phyloP scores from a whole-genome alignment of 2,888 invertebrate species.

The Sarcophaga rosellei region DNA sequence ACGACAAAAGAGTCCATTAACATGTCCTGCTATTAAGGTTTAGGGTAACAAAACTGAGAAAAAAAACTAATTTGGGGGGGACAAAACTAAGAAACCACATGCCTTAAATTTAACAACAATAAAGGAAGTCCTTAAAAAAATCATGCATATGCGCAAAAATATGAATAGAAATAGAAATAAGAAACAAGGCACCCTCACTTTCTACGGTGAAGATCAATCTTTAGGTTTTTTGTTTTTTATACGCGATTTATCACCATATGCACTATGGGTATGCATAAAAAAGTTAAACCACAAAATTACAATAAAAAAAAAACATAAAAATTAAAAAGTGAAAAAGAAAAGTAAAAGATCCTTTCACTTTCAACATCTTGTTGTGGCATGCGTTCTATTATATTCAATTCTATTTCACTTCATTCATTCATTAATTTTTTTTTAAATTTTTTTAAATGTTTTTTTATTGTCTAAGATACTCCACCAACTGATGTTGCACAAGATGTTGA shows the following conservation, averaged over 20 bases:
- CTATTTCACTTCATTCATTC: slow-evolving; percentile 9
- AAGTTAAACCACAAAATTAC: slow-evolving; percentile 58
- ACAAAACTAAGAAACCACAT: slow-evolving; percentile 66
- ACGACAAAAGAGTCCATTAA: slow-evolving; percentile 55
- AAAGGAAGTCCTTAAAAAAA: slow-evolving; percentile 67
- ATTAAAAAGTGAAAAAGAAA: slow-evolving; percentile 27
- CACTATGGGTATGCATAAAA: slow-evolving; percentile 63
- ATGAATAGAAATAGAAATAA: too few relatives aligned
- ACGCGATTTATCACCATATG: slow-evolving; percentile 68
- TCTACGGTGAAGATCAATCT: slow-evolving; percentile 24
- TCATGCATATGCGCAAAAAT: slow-evolving; percentile 73
- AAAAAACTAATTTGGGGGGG: slow-evolving; percentile 54
- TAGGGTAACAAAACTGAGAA: slow-evolving; percentile 61
- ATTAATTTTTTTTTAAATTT: slow-evolving; percentile 32
- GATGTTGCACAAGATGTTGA: slow-evolving; percentile 66
- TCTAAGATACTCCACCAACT: slow-evolving; percentile 58
- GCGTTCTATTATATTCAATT: slow-evolving; percentile 39
- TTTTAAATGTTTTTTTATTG: slow-evolving; percentile 40
- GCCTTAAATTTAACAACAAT: slow-evolving; percentile 42
- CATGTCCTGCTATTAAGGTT: slow-evolving; percentile 56
- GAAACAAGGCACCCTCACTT: slow-evolving; percentile 71
- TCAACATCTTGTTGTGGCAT: slow-evolving; percentile 67
- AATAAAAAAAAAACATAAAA: slow-evolving; percentile 16
- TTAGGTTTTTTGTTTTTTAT: slow-evolving; percentile 18
- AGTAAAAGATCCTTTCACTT: slow-evolving; percentile 66